phyloP scores from a whole-genome alignment of 2,113 vertebrate species.

The Pterocles burchelli region DNA sequence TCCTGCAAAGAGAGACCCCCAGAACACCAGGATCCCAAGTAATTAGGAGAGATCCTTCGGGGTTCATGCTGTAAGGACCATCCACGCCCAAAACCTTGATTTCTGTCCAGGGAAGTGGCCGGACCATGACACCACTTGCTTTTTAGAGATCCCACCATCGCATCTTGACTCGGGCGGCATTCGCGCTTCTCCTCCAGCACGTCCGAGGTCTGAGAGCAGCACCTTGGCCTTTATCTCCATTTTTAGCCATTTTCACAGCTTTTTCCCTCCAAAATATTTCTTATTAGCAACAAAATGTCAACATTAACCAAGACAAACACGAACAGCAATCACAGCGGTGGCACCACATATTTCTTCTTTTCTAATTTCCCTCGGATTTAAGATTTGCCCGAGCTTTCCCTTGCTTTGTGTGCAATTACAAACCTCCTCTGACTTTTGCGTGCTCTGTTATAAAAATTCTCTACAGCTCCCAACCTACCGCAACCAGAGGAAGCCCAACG shows the following conservation, averaged over 20 bases:
- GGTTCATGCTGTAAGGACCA: neutral
- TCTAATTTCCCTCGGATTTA: neutral
- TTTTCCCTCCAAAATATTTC: too few relatives aligned
- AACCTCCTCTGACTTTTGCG: neutral
- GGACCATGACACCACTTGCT: constrained; percentile 12
- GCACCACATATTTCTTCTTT: rapidly evolving
- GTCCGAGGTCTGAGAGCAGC: neutral
- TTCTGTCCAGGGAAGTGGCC: neutral
- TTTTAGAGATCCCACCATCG: neutral
- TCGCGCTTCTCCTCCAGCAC: neutral
- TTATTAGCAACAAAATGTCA: neutral
- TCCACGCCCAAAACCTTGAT: neutral
- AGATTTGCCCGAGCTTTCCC: neutral
- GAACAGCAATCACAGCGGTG: rapidly evolving
- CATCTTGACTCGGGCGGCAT: constrained; percentile 28
- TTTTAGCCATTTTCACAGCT: neutral
- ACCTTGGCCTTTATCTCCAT: neutral
- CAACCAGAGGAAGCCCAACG: neutral
- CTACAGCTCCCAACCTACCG: neutral
- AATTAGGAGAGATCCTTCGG: rapidly evolving
- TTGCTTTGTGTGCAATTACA: neutral
- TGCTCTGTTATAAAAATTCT: neutral
- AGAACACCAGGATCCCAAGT: rapidly evolving
- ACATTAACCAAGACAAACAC: neutral
- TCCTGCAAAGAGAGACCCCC: rapidly evolving